Conservation (phyloP, 2,113 vertebrate genomes). For the Strix uralensis region DNA sequence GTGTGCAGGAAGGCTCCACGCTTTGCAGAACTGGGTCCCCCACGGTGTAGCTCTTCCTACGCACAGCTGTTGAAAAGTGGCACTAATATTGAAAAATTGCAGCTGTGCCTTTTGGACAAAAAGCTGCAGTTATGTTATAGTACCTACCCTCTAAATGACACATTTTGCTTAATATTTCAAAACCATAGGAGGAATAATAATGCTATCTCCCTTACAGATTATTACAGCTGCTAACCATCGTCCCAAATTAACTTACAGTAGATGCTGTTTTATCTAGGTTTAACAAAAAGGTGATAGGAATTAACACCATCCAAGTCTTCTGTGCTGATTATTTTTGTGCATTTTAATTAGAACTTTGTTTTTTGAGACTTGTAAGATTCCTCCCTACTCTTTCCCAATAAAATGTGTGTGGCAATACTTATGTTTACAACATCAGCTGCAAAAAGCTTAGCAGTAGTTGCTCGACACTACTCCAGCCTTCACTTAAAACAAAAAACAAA, state of each 20-base stretch:
- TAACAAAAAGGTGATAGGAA: conserved; percentile 47
- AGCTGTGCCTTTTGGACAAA: not conserved
- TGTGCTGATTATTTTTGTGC: conserved; percentile 24
- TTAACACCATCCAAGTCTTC: conserved; percentile 42
- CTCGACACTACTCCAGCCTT: not conserved
- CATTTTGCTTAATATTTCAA: not conserved
- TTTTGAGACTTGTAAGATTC: conserved; percentile 5
- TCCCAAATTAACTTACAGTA: not conserved
- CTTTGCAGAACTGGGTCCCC: not conserved
- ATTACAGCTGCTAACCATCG: not conserved
- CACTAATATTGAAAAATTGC: not conserved
- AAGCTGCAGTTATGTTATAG: not conserved
- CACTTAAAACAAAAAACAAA: not conserved
- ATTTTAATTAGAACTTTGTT: conserved; percentile 29
- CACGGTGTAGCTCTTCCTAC: not conserved
- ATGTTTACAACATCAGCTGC: not conserved
- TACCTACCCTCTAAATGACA: not conserved
- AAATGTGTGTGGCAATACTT: not conserved
- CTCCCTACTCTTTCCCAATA: not conserved
- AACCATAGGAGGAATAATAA: not conserved
- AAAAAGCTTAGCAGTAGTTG: not conserved
- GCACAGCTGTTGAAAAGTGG: not conserved
- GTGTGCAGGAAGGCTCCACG: not conserved
- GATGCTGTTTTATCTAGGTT: not conserved
- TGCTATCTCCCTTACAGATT: not conserved